A percentile compares a stretch with the other conserved stretches of the same genome.
Conservation (phyloP, 2,113 vertebrate genomes). For the Ahaetulla prasina region DNA sequence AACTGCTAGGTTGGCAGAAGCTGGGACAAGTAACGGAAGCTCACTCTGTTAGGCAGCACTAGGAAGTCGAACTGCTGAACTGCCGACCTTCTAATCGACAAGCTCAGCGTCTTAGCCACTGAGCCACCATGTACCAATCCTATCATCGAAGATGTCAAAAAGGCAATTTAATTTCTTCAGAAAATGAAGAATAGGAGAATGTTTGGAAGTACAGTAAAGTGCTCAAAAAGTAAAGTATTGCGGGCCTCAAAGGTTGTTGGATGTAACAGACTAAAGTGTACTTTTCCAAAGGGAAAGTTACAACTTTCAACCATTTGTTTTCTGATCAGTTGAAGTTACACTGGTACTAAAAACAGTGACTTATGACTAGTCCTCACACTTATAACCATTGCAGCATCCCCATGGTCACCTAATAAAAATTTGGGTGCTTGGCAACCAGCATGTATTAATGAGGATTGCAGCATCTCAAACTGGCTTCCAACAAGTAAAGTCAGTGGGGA, state of each 20-base stretch:
- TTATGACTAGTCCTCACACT: not conserved
- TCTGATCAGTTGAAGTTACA: not conserved
- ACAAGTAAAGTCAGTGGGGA: not conserved
- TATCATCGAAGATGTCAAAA: not conserved
- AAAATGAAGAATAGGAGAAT: not conserved
- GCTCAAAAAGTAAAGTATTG: not conserved
- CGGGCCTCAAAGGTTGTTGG: not conserved
- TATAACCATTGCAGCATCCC: not conserved
- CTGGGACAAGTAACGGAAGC: too few species aligned
- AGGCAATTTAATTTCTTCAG: not conserved
- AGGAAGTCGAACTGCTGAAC: too few species aligned
- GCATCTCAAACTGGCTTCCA: not conserved
- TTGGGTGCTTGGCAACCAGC: not conserved
- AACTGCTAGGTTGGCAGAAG: too few species aligned
- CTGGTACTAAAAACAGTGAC: not conserved
- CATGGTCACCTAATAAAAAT: not conserved
- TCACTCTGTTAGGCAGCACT: too few species aligned
- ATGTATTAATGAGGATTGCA: not conserved
- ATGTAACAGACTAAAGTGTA: not conserved
- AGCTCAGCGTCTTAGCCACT: too few species aligned
- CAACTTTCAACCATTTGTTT: not conserved
- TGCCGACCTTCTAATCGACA: too few species aligned
- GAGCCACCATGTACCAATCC: not conserved
- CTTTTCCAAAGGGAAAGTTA: not conserved
- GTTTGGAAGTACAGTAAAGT: not conserved